Percentiles rank a stretch among this genome's conserved stretches.
phyloP scores from a whole-genome alignment of 1,140 invertebrate species.

The Uloborus diversus region DNA sequence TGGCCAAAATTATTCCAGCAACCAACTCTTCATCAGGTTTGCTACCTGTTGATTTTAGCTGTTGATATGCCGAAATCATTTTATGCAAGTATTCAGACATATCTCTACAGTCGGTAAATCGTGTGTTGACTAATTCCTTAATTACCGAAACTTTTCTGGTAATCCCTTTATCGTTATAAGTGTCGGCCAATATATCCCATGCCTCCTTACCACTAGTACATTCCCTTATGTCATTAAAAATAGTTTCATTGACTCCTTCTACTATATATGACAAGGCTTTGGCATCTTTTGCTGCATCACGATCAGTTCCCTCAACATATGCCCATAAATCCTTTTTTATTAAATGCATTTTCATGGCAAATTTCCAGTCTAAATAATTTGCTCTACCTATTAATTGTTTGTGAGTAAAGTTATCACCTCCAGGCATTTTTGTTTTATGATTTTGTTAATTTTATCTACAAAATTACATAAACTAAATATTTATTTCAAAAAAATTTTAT shows the following conservation, averaged over 20 bases:
- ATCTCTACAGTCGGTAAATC: conserved; percentile 6
- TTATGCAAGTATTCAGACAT: conserved; percentile 11
- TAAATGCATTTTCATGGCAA: conserved; percentile 25
- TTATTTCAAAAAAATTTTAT: no score
- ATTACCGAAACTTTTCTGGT: background rate
- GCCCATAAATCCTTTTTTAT: conserved; percentile 6
- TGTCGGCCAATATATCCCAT: background rate
- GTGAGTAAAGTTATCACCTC: no score
- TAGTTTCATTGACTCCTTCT: conserved; percentile 6
- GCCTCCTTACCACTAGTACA: background rate
- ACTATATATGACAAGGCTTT: conserved; percentile 16
- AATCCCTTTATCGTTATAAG: background rate
- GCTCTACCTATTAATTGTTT: background rate
- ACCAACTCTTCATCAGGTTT: conserved; percentile 1
- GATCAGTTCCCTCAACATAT: background rate
- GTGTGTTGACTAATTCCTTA: background rate
- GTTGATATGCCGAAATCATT: conserved; percentile 7
- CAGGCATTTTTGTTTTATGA: no score
- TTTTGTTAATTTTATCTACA: no score
- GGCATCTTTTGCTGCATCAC: background rate
- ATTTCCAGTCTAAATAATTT: conserved; percentile 20
- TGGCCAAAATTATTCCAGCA: conserved; percentile 15
- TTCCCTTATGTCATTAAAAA: conserved; percentile 20
- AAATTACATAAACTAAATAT: no score
- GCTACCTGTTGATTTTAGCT: conserved; percentile 5